Percentiles rank a stretch among this genome's conserved stretches.
Evolutionary conservation across 2,797 vertebrate genomes (phyloP).

Genomic region (Macropodus opercularis): DNA sequence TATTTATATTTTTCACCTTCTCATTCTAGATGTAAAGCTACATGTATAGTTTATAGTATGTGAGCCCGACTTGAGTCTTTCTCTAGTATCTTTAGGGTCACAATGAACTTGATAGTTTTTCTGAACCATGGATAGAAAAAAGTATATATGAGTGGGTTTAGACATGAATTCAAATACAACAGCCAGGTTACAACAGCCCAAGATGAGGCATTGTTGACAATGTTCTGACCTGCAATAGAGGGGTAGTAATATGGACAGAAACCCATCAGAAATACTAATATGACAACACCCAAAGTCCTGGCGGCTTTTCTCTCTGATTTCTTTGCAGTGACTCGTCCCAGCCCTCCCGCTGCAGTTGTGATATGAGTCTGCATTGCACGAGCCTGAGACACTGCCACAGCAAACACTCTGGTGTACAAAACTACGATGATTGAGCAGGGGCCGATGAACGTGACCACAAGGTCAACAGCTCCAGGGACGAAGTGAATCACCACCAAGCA

Average conservation of each 20-base stretch:
- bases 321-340: constrained; percentile 11
- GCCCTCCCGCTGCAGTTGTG: neutral
- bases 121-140: constrained; percentile 75
- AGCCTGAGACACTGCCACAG: constrained; percentile 61
- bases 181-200: constrained; percentile 60
- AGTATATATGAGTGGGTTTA: constrained; percentile 73
- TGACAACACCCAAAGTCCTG: constrained; percentile 66
- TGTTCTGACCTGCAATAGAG: constrained; percentile 44
- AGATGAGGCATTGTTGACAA: constrained; percentile 23
- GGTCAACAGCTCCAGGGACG: constrained; percentile 43
- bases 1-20: neutral
- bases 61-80: constrained; percentile 34
- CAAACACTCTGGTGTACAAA: constrained; percentile 66
- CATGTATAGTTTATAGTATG: constrained; percentile 29
- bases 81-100: constrained; percentile 62
- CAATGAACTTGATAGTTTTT: constrained; percentile 57
- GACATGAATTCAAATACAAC: constrained; percentile 63
- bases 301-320: constrained; percentile 72
- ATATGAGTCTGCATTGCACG: constrained; percentile 32
- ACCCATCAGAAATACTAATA: constrained; percentile 62
- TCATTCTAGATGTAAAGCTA: neutral
- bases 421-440: constrained; percentile 61
- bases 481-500: constrained; percentile 54
- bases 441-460: constrained; percentile 56
- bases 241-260: constrained; percentile 70